These are phyloP conservation scores for Macrosoma leucophasiata DNA, from an alignment of 2,888 invertebrate genomes.

Conservation along the genomic window DNA sequence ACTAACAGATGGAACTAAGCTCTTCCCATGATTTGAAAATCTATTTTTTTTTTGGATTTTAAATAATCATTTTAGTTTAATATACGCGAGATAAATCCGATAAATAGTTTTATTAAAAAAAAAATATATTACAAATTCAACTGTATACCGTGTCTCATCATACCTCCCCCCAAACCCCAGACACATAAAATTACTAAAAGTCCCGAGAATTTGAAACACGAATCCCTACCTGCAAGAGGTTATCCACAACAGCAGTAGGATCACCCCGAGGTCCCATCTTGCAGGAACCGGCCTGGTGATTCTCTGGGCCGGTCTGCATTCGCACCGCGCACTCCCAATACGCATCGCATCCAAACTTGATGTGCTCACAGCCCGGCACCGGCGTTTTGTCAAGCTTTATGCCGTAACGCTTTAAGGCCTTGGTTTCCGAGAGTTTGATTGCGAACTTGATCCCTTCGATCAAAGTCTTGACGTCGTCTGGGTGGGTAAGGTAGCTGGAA, in stretches of 20 bases:
- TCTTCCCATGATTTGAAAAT: too few relatives aligned
- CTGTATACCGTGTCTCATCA: too few relatives aligned
- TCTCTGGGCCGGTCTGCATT: slow-evolving; percentile 86
- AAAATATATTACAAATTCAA: too few relatives aligned
- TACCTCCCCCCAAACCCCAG: too few relatives aligned
- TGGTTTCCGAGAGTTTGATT: slow-evolving; percentile 81
- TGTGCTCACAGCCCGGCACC: slow-evolving; percentile 82
- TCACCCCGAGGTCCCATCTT: slow-evolving; percentile 87
- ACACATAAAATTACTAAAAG: too few relatives aligned
- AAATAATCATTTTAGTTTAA: too few relatives aligned
- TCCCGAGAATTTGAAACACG: too few relatives aligned
- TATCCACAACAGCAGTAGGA: slow-evolving; percentile 83
- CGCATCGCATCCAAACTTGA: slow-evolving; percentile 82
- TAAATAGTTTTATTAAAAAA: too few relatives aligned
- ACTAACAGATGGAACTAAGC: too few relatives aligned
- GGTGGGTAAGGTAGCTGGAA: slow-evolving; percentile 80
- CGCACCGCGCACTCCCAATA: slow-evolving; percentile 88
- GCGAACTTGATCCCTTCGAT: slow-evolving; percentile 90
- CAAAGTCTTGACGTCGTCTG: slow-evolving; percentile 85
- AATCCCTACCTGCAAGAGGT: slow-evolving; percentile 72
- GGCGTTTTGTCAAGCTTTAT: slow-evolving; percentile 84
- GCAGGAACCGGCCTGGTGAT: slow-evolving; percentile 88
- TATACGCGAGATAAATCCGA: too few relatives aligned
- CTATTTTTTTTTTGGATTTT: too few relatives aligned
- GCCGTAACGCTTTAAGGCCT: slow-evolving; percentile 77